phyloP scores from a whole-genome alignment of 2,888 invertebrate species.

The Agonopterix arenella region DNA sequence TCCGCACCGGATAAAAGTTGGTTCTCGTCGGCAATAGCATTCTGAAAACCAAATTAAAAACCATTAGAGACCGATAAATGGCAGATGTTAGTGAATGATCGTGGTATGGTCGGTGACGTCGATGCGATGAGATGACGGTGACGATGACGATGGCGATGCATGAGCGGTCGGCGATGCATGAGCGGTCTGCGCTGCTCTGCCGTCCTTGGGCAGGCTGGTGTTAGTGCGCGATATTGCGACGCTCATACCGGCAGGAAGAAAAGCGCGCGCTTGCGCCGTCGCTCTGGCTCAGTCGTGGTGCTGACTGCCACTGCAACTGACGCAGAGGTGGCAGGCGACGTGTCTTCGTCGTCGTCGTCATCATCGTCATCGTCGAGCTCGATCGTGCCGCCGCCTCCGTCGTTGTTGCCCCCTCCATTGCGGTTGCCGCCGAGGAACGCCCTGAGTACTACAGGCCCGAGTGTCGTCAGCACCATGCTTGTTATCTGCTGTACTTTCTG shows the following conservation, averaged over 20 bases:
- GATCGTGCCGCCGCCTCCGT: conserved; percentile 56
- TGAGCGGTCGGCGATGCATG: conserved; percentile 14
- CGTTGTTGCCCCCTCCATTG: conserved; percentile 55
- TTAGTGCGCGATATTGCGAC: conserved; percentile 54
- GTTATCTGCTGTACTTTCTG: conserved; percentile 86
- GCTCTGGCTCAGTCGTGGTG: conserved; percentile 17
- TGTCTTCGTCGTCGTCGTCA: conserved; percentile 78
- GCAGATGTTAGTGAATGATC: conserved; percentile 24
- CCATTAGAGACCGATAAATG: conserved; percentile 10
- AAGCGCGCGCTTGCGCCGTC: conserved; percentile 47
- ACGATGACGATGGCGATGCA: conserved; percentile 25
- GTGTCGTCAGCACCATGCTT: conserved; percentile 82
- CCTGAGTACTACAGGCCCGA: conserved; percentile 84
- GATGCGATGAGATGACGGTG: conserved; percentile 22
- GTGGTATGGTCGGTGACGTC: conserved; percentile 27
- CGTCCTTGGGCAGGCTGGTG: conserved; percentile 66
- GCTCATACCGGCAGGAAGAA: conserved; percentile 60
- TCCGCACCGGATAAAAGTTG: conserved; percentile 74
- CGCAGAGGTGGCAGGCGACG: conserved; percentile 22
- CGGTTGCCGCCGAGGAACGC: conserved; percentile 73
- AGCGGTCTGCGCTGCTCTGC: conserved; percentile 60
- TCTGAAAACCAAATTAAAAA: conserved; percentile 35
- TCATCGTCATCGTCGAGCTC: conserved; percentile 76
- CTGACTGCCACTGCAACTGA: conserved; percentile 19
- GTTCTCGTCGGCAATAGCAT: conserved; percentile 62